Evolutionary conservation across 2,113 vertebrate genomes (phyloP).

Genomic region (Dissostichus mawsoni): DNA sequence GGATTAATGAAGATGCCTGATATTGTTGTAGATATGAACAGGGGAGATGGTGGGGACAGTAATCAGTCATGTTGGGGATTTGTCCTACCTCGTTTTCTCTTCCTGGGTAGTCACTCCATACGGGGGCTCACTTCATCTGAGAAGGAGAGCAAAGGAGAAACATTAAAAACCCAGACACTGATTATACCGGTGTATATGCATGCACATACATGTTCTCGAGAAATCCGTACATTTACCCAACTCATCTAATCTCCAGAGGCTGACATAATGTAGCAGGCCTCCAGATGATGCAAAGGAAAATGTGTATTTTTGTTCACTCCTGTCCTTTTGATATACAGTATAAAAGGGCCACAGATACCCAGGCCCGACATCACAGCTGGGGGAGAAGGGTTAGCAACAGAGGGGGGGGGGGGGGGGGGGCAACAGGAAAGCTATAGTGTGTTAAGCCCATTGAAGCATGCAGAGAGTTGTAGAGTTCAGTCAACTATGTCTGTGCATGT

Average conservation of each 20-base stretch:
- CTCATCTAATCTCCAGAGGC: conserved; percentile 46
- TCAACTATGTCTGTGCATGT: conserved; percentile 59
- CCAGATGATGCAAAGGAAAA: conserved; percentile 45
- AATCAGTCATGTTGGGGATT: conserved; percentile 83
- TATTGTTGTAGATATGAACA: conserved; percentile 85
- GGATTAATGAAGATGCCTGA: conserved; percentile 86
- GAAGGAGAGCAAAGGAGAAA: conserved; percentile 68
- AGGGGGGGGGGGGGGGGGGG: conserved; percentile 32
- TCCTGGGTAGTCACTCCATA: conserved; percentile 80
- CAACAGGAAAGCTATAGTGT: conserved; percentile 43
- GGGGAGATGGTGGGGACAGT: conserved; percentile 82
- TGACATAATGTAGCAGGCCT: conserved; percentile 46
- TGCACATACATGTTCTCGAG: conserved; percentile 41
- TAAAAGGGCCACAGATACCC: conserved; percentile 39
- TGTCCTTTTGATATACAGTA: conserved; percentile 50
- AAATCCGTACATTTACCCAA: conserved; percentile 63
- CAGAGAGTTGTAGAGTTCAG: conserved; percentile 61
- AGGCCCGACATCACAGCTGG: conserved; percentile 30
- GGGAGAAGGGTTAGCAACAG: conserved; percentile 17
- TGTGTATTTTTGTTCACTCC: conserved; percentile 60
- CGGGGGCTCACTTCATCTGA: conserved; percentile 84
- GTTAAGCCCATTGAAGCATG: conserved; percentile 46
- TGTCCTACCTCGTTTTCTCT: conserved; percentile 85
- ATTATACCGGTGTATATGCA: conserved; percentile 60
- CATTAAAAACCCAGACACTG: conserved; percentile 72